Percentiles rank a stretch among this genome's conserved stretches.
phyloP scores from a whole-genome alignment of 2,888 invertebrate species.

The Eulithis prunata region DNA sequence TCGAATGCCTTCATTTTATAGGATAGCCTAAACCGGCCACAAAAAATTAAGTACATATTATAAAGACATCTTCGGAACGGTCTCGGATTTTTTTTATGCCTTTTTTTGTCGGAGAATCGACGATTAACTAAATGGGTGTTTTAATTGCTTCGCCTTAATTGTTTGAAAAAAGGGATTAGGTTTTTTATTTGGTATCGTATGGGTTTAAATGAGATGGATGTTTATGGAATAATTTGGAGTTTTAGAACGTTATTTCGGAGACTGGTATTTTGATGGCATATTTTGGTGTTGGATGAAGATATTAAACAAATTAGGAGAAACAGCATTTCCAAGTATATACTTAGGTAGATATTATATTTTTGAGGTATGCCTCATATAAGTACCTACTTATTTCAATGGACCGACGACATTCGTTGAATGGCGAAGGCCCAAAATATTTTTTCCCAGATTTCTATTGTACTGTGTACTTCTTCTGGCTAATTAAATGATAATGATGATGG shows the following conservation, averaged over 20 bases:
- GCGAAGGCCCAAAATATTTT: too few species aligned
- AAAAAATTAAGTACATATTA: constrained; percentile 54
- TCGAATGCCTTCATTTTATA: constrained; percentile 38
- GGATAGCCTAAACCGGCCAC: constrained; percentile 36
- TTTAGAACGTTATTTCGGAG: constrained; percentile 20
- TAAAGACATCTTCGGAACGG: constrained; percentile 52
- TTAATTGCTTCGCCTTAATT: constrained; percentile 70
- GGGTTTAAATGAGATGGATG: constrained; percentile 42
- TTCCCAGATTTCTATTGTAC: too few species aligned
- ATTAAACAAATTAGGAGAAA: background rate
- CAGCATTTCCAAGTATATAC: background rate
- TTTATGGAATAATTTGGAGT: constrained; percentile 28
- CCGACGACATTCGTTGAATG: too few species aligned
- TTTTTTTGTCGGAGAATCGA: constrained; percentile 53
- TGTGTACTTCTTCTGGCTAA: too few species aligned
- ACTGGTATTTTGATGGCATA: constrained; percentile 14
- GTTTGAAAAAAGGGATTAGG: constrained; percentile 55
- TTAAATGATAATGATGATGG: too few species aligned
- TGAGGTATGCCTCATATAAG: too few species aligned
- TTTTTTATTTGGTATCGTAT: constrained; percentile 48
- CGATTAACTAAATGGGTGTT: constrained; percentile 67
- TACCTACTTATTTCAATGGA: too few species aligned
- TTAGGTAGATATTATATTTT: background rate
- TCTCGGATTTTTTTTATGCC: constrained; percentile 49
- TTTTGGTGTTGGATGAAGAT: background rate